Percentiles rank a stretch among this genome's conserved stretches.
These are phyloP conservation scores for Dromiciops gliroides DNA, from an alignment of 2,113 vertebrate species.

Conservation along the genomic window DNA sequence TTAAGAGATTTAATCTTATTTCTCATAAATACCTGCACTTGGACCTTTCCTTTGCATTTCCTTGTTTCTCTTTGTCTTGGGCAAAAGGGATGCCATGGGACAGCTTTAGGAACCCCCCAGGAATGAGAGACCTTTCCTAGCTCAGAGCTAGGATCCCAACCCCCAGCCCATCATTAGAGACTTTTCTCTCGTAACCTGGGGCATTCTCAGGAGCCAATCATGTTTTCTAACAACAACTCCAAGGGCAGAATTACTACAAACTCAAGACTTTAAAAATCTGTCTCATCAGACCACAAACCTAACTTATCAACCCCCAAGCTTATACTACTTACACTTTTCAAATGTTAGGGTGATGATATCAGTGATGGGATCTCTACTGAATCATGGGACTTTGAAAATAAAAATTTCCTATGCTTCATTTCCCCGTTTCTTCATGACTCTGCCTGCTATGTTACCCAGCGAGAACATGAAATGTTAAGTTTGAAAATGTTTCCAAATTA, in stretches of 20 bases:
- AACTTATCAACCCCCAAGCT: background rate
- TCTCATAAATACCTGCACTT: background rate
- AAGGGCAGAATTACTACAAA: background rate
- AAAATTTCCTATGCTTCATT: background rate
- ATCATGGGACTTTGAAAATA: background rate
- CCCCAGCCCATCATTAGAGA: background rate
- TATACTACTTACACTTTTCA: background rate
- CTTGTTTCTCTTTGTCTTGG: background rate
- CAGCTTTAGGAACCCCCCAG: background rate
- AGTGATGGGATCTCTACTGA: background rate
- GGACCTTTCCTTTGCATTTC: background rate
- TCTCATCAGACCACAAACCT: background rate
- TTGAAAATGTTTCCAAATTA: slow-evolving; percentile 59
- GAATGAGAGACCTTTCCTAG: background rate
- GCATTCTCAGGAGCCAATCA: background rate
- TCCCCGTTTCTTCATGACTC: background rate
- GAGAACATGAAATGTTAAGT: slow-evolving; percentile 31
- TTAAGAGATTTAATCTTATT: background rate
- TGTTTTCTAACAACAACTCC: background rate
- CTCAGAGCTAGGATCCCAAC: background rate
- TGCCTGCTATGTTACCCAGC: background rate
- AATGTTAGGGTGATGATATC: slow-evolving; percentile 1
- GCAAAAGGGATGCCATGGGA: background rate
- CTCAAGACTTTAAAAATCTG: background rate
- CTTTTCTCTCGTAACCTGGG: background rate